These are phyloP conservation scores for Rhopalosiphum maidis DNA, from an alignment of 1,140 invertebrate species.

Conservation along the genomic window DNA sequence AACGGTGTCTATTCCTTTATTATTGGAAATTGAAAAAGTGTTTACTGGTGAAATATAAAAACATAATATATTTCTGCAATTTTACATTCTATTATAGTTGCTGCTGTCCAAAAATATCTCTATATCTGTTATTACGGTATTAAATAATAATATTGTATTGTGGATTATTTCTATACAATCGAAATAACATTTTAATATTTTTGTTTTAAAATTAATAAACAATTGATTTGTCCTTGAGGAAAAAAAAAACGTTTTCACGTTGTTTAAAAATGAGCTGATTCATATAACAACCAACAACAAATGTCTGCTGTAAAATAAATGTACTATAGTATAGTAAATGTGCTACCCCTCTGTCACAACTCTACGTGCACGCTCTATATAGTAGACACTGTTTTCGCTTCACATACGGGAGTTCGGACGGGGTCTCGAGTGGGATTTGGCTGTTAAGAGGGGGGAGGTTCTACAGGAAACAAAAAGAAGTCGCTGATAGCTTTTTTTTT, in stretches of 20 bases:
- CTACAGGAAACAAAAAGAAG: background rate
- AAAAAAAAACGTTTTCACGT: background rate
- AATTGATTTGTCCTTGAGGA: background rate
- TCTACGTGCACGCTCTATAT: background rate
- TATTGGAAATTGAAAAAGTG: background rate
- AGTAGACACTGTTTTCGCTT: background rate
- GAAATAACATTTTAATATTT: background rate
- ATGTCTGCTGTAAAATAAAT: slow-evolving; percentile 40
- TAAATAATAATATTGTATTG: background rate
- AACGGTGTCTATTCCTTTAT: background rate
- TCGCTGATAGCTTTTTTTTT: slow-evolving; percentile 15
- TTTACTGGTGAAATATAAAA: background rate
- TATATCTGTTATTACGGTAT: background rate
- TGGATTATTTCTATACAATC: background rate
- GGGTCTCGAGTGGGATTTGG: background rate
- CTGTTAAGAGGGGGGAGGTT: too few relatives aligned
- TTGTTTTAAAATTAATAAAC: background rate
- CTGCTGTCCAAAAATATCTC: background rate
- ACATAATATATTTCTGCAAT: background rate
- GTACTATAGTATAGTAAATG: slow-evolving; percentile 14
- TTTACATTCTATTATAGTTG: background rate
- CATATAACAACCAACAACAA: background rate
- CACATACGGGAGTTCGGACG: background rate
- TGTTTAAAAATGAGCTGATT: background rate
- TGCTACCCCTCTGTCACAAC: too few relatives aligned